Percentiles rank a stretch among this genome's conserved stretches.
Evolutionary conservation across 2,888 invertebrate species (phyloP).

Genomic region (Ellobium chinense): DNA sequence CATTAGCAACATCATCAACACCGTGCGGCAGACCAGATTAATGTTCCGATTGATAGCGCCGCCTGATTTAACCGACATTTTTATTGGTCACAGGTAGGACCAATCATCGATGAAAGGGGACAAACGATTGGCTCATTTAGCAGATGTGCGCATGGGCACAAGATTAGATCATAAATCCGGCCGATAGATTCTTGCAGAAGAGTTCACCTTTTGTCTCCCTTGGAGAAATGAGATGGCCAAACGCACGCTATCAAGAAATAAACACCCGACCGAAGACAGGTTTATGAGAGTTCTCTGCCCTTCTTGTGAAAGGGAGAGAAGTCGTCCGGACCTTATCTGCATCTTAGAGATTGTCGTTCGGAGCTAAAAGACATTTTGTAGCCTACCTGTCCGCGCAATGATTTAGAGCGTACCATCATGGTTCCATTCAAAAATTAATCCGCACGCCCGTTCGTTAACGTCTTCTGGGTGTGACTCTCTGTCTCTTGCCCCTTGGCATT

Average conservation of each 20-base stretch:
- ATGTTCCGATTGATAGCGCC: background rate
- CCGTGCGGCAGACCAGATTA: background rate
- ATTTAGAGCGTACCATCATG: background rate
- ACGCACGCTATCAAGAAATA: conserved; percentile 9
- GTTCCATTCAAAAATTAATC: conserved; percentile 12
- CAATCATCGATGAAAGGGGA: conserved; percentile 31
- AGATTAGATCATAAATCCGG: conserved; percentile 45
- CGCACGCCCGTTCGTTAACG: background rate
- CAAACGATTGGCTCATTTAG: conserved; percentile 32
- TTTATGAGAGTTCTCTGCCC: conserved; percentile 21
- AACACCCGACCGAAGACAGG: conserved; percentile 25
- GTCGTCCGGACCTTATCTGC: conserved; percentile 11
- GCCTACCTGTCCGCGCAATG: conserved; percentile 7
- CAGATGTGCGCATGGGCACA: conserved; percentile 35
- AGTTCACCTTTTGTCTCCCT: conserved; percentile 24
- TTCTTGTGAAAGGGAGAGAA: conserved; percentile 1
- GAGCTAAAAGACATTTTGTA: conserved; percentile 25
- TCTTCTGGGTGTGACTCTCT: too few relatives aligned
- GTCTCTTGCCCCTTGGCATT: too few relatives aligned
- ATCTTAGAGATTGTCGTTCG: conserved; percentile 21
- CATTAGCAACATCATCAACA: background rate
- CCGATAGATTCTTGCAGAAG: conserved; percentile 34
- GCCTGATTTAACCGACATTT: conserved; percentile 24
- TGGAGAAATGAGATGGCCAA: background rate
- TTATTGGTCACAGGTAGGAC: conserved; percentile 26